Conservation (phyloP, 2,113 vertebrate genomes). For the Aramus guarauna region DNA sequence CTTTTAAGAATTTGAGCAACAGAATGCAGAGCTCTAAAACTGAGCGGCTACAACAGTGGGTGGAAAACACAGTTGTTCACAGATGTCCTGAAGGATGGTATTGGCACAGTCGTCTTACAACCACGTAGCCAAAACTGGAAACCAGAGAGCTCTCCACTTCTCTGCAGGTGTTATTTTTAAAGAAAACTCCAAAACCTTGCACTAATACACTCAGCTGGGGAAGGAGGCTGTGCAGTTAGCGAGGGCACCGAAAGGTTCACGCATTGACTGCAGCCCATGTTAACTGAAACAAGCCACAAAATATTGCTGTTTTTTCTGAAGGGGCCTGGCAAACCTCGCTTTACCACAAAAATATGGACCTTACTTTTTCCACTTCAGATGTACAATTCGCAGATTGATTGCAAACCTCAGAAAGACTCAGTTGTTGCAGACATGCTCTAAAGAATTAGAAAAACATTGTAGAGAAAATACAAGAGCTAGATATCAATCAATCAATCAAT, state of each 20-base stretch:
- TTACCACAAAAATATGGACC: slow-evolving; percentile 29
- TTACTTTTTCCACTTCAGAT: slow-evolving; percentile 33
- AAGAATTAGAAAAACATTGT: neutral
- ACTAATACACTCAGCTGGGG: neutral
- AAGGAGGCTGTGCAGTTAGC: neutral
- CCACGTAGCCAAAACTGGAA: neutral
- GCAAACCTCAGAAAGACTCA: neutral
- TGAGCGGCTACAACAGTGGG: neutral
- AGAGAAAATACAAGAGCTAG: neutral
- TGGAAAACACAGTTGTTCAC: neutral
- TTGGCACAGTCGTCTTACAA: neutral
- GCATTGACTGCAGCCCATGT: neutral
- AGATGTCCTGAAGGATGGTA: neutral
- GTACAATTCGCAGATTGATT: slow-evolving; percentile 1
- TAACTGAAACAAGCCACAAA: slow-evolving; percentile 42
- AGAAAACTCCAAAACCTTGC: neutral
- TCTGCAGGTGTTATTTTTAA: neutral
- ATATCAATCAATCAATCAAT: neutral
- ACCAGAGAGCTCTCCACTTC: neutral
- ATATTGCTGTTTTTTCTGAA: neutral
- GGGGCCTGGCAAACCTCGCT: neutral
- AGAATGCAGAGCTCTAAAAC: neutral
- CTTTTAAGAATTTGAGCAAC: neutral
- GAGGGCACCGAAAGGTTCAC: neutral
- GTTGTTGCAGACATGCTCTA: neutral